Evolutionary conservation across 1,140 invertebrate species (phyloP), one percentile per base, ranked within the genome.

Genomic region (Drosophila bifasciata): DNA sequence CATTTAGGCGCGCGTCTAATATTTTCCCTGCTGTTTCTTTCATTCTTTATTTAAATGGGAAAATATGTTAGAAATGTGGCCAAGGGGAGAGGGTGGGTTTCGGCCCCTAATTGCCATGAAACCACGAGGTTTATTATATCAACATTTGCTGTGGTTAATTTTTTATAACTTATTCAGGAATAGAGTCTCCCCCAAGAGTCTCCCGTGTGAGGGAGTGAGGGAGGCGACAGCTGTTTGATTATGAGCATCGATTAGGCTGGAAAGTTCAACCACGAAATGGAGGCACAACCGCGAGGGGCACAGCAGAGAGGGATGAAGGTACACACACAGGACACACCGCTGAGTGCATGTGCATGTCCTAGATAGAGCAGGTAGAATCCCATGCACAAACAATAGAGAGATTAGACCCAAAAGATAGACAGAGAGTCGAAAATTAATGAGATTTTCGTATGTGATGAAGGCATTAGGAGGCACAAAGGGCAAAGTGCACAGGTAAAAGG

Each of bases 1-100:
- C 83, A 62, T 83, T 86, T 86, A 86, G 81, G 83, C 81, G 55
- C 66, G 75, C 60, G 60, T 85, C 80, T 80, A 85, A 85, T 86
- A 76, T 80, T 85, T 60, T 58, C 71, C 50, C 56, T 44, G 49
- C 58, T 70, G 72, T 57, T 68, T 79, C 44, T 46, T 68, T 71
- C 57, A 71, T 88, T 75, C 74, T 78, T 78, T 69, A 86, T 83
- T 88, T 48, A 88, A 86, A 86, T 83, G 67, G 52, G 77, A 86
- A 86, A 88, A 88, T 88, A 88, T 86, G 80, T 55, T 60, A 67
- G 44, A 44, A 36, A 36, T 36, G 32, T 45, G 39, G 52, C 13
- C 49, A 57, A 28, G 32, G 28, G 9, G 5, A 19, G 39, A 13
- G 40, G 23, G 51, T 39, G 19, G 51, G 43, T 44, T 51, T 44